Percentiles rank a stretch among this genome's conserved stretches.
Conservation (phyloP, 1,140 invertebrate genomes). For the Scaptomyza graminum region DNA sequence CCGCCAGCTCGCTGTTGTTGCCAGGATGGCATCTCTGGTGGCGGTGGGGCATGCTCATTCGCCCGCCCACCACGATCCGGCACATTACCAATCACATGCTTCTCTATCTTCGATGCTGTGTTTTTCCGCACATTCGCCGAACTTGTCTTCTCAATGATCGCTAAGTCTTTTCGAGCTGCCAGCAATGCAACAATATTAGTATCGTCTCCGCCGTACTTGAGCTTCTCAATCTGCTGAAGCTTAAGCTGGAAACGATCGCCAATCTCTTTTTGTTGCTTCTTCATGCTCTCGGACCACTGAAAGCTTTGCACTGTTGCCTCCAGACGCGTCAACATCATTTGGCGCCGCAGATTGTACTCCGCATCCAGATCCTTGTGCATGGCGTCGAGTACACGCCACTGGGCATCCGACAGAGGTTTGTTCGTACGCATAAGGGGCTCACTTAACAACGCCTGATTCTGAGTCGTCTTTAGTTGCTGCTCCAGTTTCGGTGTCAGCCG, state of each 20-base stretch:
- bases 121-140: conserved; percentile 91
- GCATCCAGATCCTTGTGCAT: conserved; percentile 89
- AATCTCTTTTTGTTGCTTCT: conserved; percentile 89
- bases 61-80: conserved; percentile 95
- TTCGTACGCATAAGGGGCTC: conserved; percentile 91
- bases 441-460: conserved; percentile 85
- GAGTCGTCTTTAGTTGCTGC: conserved; percentile 87
- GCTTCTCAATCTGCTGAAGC: conserved; percentile 85
- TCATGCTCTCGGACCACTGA: conserved; percentile 94
- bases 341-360: conserved; percentile 93
- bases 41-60: conserved; percentile 94
- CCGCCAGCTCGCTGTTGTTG: conserved; percentile 84
- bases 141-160: conserved; percentile 95
- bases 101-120: conserved; percentile 92
- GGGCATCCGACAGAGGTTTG: conserved; percentile 88
- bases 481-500: conserved; percentile 91
- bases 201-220: conserved; percentile 85
- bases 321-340: conserved; percentile 94
- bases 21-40: conserved; percentile 98
- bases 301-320: conserved; percentile 98
- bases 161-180: conserved; percentile 91
- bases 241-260: conserved; percentile 88
- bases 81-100: conserved; percentile 93
- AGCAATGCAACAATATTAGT: conserved; percentile 90
- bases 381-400: conserved; percentile 91